Conservation (phyloP, 2,113 vertebrate genomes). For the Oryzias woworae region DNA sequence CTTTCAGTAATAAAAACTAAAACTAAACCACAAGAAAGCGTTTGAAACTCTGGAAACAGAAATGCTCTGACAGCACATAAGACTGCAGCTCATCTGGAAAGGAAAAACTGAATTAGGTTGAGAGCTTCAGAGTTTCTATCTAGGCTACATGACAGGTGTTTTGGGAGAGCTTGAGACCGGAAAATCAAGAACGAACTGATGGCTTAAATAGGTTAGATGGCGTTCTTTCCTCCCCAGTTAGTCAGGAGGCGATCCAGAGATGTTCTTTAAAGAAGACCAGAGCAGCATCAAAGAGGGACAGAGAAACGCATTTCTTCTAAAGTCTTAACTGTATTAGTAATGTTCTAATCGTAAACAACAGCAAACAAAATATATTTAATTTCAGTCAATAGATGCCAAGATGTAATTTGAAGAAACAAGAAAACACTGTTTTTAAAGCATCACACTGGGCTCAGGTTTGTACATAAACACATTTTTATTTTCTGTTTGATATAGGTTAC, state of each 20-base stretch:
- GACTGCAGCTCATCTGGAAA: no score
- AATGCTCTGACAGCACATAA: not conserved
- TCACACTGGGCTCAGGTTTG: conserved; percentile 32
- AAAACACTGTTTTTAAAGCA: conserved; percentile 12
- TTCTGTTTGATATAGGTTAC: conserved; percentile 70
- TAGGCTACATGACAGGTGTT: conserved; percentile 43
- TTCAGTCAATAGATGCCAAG: no score
- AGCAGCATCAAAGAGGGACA: not conserved
- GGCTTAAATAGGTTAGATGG: conserved; percentile 42
- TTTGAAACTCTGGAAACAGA: not conserved
- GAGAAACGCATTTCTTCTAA: not conserved
- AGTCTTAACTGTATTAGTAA: no score
- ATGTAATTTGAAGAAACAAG: no score
- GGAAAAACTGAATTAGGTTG: conserved; percentile 38
- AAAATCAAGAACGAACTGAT: conserved; percentile 43
- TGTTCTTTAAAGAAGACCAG: conserved; percentile 3
- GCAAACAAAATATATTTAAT: no score
- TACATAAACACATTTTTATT: conserved; percentile 74
- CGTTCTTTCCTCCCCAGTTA: conserved; percentile 3
- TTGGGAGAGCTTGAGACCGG: conserved; percentile 55
- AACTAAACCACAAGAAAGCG: conserved; percentile 4
- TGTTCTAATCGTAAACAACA: no score
- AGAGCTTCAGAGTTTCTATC: conserved; percentile 37
- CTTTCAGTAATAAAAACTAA: not conserved
- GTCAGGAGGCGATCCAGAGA: conserved; percentile 3